These are phyloP conservation scores for Orgyia antiqua DNA, from an alignment of 2,888 invertebrate species.

Conservation along the genomic window DNA sequence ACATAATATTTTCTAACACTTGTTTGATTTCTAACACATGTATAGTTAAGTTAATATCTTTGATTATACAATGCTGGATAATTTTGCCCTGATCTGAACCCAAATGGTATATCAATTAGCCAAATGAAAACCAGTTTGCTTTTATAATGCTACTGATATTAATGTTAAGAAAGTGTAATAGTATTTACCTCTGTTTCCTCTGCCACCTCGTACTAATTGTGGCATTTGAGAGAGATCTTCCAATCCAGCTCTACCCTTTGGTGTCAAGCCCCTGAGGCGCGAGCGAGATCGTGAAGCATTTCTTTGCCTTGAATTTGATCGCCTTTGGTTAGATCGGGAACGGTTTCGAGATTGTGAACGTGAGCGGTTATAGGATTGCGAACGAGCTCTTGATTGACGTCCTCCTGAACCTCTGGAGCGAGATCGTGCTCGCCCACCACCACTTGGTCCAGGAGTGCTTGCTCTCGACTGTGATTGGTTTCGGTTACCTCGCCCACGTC, in stretches of 20 bases:
- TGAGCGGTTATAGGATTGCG: conserved; percentile 40
- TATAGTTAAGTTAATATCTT: too few species aligned
- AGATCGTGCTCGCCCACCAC: conserved; percentile 33
- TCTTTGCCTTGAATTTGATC: conserved; percentile 42
- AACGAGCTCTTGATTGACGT: conserved; percentile 38
- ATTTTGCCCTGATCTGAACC: too few species aligned
- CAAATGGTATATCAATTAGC: too few species aligned
- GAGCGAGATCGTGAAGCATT: conserved; percentile 59
- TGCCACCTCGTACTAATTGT: conserved; percentile 39
- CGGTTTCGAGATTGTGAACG: conserved; percentile 40
- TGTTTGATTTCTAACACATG: too few species aligned
- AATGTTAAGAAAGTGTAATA: too few species aligned
- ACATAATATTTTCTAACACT: too few species aligned
- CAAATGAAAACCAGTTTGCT: too few species aligned
- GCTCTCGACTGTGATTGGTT: conserved; percentile 36
- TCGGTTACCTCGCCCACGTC: conserved; percentile 8
- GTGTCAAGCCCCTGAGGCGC: conserved; percentile 52
- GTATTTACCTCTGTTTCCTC: conserved; percentile 41
- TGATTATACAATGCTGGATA: too few species aligned
- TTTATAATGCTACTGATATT: too few species aligned
- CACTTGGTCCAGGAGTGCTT: conserved; percentile 34
- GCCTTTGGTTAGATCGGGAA: conserved; percentile 25
- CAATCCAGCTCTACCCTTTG: conserved; percentile 61
- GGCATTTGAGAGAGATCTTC: conserved; percentile 51
- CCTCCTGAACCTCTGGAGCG: conserved; percentile 37